Conservation (phyloP, 2,797 vertebrate species). For the Neomorphus geoffroyi region DNA sequence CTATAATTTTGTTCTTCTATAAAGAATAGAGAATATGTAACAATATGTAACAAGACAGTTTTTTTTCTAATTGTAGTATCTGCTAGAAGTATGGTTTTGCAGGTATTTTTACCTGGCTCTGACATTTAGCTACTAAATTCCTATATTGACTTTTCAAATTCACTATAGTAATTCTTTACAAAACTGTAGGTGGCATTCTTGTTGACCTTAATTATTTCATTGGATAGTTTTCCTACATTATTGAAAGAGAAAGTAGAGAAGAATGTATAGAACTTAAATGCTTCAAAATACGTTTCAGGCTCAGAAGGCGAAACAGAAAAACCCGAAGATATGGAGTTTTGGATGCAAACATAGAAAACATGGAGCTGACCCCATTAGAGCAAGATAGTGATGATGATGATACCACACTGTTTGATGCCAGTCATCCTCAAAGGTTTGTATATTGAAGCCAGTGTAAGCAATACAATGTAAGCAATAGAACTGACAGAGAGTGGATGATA, state of each 20-base stretch:
- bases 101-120: not conserved
- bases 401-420: conserved; percentile 80
- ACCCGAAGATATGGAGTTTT: conserved; percentile 79
- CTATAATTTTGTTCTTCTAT: not conserved
- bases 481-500: not conserved
- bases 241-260: not conserved
- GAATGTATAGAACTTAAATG: not conserved
- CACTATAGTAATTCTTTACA: not conserved
- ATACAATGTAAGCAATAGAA: not conserved
- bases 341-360: conserved; percentile 81
- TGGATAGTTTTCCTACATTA: not conserved
- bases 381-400: conserved; percentile 79
- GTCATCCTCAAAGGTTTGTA: conserved; percentile 76
- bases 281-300: conserved; percentile 68
- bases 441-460: not conserved
- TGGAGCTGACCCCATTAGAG: conserved; percentile 81
- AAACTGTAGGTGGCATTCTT: not conserved
- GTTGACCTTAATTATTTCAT: not conserved
- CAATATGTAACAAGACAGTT: not conserved
- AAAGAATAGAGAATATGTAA: no score
- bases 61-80: not conserved
- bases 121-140: not conserved
- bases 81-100: not conserved
- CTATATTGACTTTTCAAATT: not conserved
- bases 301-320: conserved; percentile 78